phyloP scores from a whole-genome alignment of 2,888 invertebrate species.

The Drosophila sordidula region DNA sequence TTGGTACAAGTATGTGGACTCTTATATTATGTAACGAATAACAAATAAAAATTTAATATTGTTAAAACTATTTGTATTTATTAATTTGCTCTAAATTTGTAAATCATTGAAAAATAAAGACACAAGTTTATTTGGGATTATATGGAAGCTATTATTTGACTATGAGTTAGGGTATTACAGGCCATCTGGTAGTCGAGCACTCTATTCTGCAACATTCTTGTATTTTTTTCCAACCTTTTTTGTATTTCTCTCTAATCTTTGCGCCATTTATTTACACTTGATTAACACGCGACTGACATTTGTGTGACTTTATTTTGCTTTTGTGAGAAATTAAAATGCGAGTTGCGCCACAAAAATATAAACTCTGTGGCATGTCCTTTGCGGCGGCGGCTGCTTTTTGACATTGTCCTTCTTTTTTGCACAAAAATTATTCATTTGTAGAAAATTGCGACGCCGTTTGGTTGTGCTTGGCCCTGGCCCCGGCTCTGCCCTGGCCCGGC shows the following conservation, averaged over 20 bases:
- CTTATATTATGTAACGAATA: no score
- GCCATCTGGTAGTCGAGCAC: constrained; percentile 3
- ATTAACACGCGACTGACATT: constrained; percentile 85
- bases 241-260: constrained; percentile 81
- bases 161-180: background rate
- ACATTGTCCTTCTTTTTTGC: constrained; percentile 52
- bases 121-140: no score
- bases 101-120: no score
- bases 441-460: constrained; percentile 67
- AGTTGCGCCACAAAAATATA: constrained; percentile 54
- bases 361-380: constrained; percentile 38
- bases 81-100: no score
- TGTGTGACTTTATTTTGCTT: constrained; percentile 79
- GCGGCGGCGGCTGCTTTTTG: constrained; percentile 40
- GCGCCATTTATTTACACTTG: constrained; percentile 85
- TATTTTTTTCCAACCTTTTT: constrained; percentile 31
- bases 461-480: constrained; percentile 49
- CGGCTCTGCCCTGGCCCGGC: constrained; percentile 22
- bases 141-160: no score
- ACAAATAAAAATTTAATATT: no score
- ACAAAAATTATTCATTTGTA: constrained; percentile 79
- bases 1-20: no score
- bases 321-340: constrained; percentile 72
- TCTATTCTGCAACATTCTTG: background rate
- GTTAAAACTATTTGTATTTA: no score